phyloP scores from a whole-genome alignment of 2,113 vertebrate species.

The Pomatorhinus ruficollis region DNA sequence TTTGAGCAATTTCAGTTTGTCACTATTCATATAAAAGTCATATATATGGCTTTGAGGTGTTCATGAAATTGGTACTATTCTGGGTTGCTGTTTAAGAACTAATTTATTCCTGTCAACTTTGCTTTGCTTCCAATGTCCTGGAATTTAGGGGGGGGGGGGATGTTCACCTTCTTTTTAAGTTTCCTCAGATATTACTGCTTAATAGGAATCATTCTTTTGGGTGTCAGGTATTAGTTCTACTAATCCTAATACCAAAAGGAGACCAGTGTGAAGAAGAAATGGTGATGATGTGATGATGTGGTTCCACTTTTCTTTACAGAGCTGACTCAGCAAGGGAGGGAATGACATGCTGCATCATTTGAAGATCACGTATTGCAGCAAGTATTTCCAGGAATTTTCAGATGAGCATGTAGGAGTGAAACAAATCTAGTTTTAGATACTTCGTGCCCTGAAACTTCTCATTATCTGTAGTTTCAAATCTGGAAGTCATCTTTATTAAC shows the following conservation, averaged over 20 bases:
- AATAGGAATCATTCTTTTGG: neutral
- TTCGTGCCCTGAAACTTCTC: fast-evolving
- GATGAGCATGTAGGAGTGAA: neutral
- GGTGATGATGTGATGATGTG: neutral
- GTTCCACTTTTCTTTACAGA: neutral
- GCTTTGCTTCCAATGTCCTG: neutral
- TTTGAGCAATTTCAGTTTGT: neutral
- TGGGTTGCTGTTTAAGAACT: neutral
- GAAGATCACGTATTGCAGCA: neutral
- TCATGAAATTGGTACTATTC: neutral
- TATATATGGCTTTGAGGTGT: neutral
- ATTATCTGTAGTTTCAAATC: neutral
- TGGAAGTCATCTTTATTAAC: neutral
- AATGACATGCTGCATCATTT: neutral
- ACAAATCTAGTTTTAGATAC: neutral
- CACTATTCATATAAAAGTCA: neutral
- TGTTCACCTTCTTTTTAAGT: neutral
- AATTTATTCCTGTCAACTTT: neutral
- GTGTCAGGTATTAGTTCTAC: neutral
- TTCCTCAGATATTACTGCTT: neutral
- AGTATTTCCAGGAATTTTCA: neutral
- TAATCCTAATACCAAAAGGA: neutral
- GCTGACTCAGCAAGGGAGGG: neutral
- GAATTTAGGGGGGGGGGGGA: neutral
- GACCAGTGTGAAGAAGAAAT: neutral